phyloP scores from a whole-genome alignment of 2,113 vertebrate genomes.

The Peromyscus maniculatus region DNA sequence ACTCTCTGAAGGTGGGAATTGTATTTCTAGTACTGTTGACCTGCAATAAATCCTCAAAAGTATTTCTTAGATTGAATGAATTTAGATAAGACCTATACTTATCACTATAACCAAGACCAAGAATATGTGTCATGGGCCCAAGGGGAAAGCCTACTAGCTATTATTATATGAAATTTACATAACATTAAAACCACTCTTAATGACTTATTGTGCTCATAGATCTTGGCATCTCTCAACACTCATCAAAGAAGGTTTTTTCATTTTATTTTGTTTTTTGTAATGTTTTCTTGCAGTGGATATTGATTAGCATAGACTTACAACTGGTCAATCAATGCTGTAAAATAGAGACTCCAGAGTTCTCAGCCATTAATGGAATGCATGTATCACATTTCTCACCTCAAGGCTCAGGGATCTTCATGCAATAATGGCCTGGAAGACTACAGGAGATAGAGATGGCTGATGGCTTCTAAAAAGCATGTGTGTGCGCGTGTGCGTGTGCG shows the following conservation, averaged over 20 bases:
- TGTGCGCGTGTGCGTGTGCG: neutral
- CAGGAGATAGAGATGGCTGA: neutral
- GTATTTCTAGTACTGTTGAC: neutral
- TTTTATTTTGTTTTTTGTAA: neutral
- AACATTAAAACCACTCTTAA: neutral
- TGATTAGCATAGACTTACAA: neutral
- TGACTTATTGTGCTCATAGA: neutral
- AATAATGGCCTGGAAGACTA: neutral
- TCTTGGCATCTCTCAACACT: neutral
- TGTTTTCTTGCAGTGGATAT: neutral
- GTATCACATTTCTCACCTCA: neutral
- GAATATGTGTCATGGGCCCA: neutral
- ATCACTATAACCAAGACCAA: neutral
- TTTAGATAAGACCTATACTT: neutral
- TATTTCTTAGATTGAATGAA: neutral
- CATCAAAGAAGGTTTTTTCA: neutral
- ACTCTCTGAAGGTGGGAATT: neutral
- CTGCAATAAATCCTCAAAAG: neutral
- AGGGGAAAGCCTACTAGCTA: neutral
- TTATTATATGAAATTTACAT: neutral
- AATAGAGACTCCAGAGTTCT: neutral
- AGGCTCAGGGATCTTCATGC: neutral
- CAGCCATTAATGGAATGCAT: neutral
- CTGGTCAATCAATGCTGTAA: neutral
- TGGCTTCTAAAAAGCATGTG: neutral